These are phyloP conservation scores for Knipowitschia caucasica DNA, from an alignment of 2,797 vertebrate genomes.

Conservation along the genomic window DNA sequence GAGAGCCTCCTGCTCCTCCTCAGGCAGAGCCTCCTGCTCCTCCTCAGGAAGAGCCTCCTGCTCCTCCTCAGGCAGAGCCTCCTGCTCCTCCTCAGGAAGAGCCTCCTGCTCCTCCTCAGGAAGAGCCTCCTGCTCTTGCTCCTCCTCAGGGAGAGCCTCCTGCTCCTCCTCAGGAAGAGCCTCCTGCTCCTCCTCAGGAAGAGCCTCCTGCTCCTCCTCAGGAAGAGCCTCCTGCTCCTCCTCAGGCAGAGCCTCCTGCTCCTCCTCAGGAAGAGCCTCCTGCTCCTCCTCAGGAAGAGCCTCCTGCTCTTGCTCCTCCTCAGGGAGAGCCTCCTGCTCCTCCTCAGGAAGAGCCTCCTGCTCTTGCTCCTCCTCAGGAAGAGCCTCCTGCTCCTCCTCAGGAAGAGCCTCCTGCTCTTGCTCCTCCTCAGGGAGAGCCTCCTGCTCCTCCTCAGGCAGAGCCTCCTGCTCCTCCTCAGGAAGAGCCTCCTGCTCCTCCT, in stretches of 20 bases:
- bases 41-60: slow-evolving; percentile 36
- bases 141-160: too few relatives aligned
- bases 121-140: too few relatives aligned
- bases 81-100: slow-evolving; percentile 33
- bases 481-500: slow-evolving; percentile 33
- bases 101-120: slow-evolving; percentile 36
- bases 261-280: slow-evolving; percentile 35
- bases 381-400: slow-evolving; percentile 38
- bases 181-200: too few relatives aligned
- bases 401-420: slow-evolving; percentile 20
- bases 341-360: slow-evolving; percentile 36
- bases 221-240: too few relatives aligned
- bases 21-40: slow-evolving; percentile 33
- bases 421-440: slow-evolving; percentile 35
- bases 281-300: slow-evolving; percentile 33
- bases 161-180: slow-evolving; percentile 33
- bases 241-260: slow-evolving; percentile 30
- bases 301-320: too few relatives aligned
- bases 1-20: too few relatives aligned
- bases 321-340: slow-evolving; percentile 29
- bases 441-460: too few relatives aligned
- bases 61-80: too few relatives aligned
- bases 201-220: slow-evolving; percentile 38
- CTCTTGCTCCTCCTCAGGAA: too few relatives aligned
- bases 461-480: slow-evolving; percentile 36